Conservation (phyloP, 2,113 vertebrate species). For the Sisor rabdophorus region DNA sequence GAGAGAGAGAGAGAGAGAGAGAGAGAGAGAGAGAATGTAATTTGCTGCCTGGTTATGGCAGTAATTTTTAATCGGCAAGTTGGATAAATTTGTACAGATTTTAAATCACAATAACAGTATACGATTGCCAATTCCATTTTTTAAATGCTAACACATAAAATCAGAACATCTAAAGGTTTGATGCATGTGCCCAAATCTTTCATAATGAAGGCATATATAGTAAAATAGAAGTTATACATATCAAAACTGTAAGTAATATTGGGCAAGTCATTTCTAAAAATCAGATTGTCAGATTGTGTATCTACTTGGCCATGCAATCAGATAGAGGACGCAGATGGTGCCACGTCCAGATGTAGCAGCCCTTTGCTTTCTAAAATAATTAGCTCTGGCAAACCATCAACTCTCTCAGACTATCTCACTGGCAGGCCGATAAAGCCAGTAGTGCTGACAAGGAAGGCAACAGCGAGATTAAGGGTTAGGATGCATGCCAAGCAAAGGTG, state of each 20-base stretch:
- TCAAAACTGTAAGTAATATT: constrained; percentile 7
- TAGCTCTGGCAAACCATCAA: neutral
- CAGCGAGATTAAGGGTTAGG: constrained; percentile 6
- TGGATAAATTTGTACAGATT: constrained; percentile 56
- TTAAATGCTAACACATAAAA: constrained; percentile 1
- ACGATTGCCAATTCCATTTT: neutral
- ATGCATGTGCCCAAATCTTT: neutral
- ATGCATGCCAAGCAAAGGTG: constrained; percentile 1
- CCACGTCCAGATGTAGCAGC: neutral
- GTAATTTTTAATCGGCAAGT: constrained; percentile 55
- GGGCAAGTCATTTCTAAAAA: neutral
- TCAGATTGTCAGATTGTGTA: too few relatives aligned
- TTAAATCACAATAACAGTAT: constrained; percentile 6
- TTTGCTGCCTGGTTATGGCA: constrained; percentile 53
- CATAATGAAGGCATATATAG: neutral
- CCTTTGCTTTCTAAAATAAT: neutral
- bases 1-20: neutral
- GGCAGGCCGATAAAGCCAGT: constrained; percentile 3
- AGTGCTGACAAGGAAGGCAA: constrained; percentile 8
- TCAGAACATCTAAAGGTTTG: neutral
- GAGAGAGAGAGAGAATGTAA: constrained; percentile 13
- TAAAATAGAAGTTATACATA: neutral
- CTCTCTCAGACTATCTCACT: constrained; percentile 14
- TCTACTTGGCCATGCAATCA: neutral
- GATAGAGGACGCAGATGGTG: neutral